Percentiles rank a stretch among this genome's conserved stretches.
phyloP scores from a whole-genome alignment of 1,140 invertebrate species.

The Pectinophora gossypiella region DNA sequence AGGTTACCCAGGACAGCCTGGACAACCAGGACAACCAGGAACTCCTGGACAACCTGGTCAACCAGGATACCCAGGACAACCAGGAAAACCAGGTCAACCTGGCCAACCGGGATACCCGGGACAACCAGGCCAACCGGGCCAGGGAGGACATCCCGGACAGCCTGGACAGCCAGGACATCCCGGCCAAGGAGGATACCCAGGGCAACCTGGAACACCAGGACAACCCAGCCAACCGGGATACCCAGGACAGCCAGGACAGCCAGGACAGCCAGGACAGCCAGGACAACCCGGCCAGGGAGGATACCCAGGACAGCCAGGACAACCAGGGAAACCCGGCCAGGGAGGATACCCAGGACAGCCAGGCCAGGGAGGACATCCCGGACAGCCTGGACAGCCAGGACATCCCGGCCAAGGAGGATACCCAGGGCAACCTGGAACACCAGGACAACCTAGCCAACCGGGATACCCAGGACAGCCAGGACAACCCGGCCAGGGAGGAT shows the following conservation, averaged over 20 bases:
- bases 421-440: conserved; percentile 6
- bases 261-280: conserved; percentile 20
- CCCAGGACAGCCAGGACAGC: not conserved
- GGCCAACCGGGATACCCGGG: conserved; percentile 9
- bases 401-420: conserved; percentile 6
- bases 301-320: conserved; percentile 11
- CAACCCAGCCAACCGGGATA: too few relatives aligned
- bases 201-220: too few relatives aligned
- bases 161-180: conserved; percentile 13
- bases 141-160: not conserved
- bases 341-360: conserved; percentile 11
- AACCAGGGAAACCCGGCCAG: conserved; percentile 9
- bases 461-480: too few relatives aligned
- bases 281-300: conserved; percentile 27
- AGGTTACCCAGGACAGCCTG: conserved; percentile 21
- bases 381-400: conserved; percentile 15
- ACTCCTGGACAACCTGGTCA: conserved; percentile 7
- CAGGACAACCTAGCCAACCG: conserved; percentile 9
- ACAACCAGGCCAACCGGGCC: not conserved
- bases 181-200: not conserved
- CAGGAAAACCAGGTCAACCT: conserved; percentile 8
- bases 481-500: too few relatives aligned
- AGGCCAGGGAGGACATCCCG: conserved; percentile 5
- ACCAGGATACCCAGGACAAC: conserved; percentile 9
- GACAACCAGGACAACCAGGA: conserved; percentile 17